Conservation (phyloP, 2,888 invertebrate genomes). For the Thysanoteuthis rhombus region DNA sequence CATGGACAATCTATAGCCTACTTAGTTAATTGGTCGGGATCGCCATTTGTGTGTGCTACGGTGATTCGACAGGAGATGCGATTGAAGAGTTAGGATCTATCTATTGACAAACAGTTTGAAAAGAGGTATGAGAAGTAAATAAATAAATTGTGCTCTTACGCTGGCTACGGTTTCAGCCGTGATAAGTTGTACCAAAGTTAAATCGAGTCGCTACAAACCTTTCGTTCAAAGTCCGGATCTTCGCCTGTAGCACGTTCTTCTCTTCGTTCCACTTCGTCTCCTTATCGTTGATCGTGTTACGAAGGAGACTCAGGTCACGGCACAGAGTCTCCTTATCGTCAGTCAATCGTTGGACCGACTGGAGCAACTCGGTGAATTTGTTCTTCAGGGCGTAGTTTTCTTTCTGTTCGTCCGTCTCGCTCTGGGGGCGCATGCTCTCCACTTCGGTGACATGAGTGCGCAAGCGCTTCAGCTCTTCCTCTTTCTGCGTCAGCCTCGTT, state of each 20-base stretch:
- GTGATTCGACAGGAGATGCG: too few relatives aligned
- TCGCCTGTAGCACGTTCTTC: conserved; percentile 50
- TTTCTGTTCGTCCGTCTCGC: conserved; percentile 50
- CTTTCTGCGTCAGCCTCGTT: conserved; percentile 51
- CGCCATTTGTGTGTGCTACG: too few relatives aligned
- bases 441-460: conserved; percentile 49
- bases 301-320: conserved; percentile 54
- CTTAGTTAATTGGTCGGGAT: too few relatives aligned
- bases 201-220: too few relatives aligned
- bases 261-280: conserved; percentile 52
- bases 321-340: conserved; percentile 57
- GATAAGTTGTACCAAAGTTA: too few relatives aligned
- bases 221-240: conserved; percentile 46
- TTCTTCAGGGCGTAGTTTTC: conserved; percentile 49
- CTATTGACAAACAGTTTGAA: too few relatives aligned
- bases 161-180: too few relatives aligned
- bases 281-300: conserved; percentile 49
- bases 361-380: conserved; percentile 45
- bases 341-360: conserved; percentile 56
- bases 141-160: too few relatives aligned
- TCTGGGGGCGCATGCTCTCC: conserved; percentile 46
- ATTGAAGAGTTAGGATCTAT: too few relatives aligned
- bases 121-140: too few relatives aligned
- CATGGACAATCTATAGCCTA: too few relatives aligned
- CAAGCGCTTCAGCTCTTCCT: conserved; percentile 53